A percentile compares a stretch with the other conserved stretches of the same genome.
phyloP scores from a whole-genome alignment of 2,888 invertebrate genomes.

The Drosophila borealis region DNA sequence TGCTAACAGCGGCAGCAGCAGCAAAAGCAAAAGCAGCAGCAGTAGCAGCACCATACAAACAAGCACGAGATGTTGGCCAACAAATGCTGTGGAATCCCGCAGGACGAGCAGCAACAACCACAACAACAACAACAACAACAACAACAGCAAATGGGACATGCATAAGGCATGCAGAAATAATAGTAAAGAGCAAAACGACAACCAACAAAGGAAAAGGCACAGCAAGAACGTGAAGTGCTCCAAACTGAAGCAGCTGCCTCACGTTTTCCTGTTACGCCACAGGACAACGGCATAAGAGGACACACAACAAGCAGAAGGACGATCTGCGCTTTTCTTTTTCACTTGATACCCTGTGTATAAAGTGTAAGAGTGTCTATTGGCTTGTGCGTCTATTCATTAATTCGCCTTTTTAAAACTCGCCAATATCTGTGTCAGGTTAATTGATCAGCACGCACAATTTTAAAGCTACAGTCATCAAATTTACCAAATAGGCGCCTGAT shows the following conservation, averaged over 20 bases:
- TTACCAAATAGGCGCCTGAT: too few relatives aligned
- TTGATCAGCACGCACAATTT: too few relatives aligned
- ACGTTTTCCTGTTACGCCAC: slow-evolving; percentile 67
- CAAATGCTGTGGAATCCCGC: slow-evolving; percentile 59
- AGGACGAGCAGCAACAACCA: slow-evolving; percentile 46
- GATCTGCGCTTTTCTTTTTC: slow-evolving; percentile 18
- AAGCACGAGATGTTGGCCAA: slow-evolving; percentile 52
- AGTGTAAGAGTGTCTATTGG: background rate
- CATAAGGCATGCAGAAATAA: slow-evolving; percentile 75
- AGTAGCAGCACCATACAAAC: slow-evolving; percentile 53
- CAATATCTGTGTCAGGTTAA: too few relatives aligned
- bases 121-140: slow-evolving; percentile 11
- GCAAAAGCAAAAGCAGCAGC: slow-evolving; percentile 38
- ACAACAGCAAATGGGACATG: slow-evolving; percentile 46
- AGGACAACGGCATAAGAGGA: slow-evolving; percentile 52
- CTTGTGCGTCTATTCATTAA: background rate
- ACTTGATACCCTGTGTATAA: background rate
- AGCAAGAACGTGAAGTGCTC: slow-evolving; percentile 61
- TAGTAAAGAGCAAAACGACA: slow-evolving; percentile 37
- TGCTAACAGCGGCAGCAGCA: slow-evolving; percentile 63
- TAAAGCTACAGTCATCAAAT: too few relatives aligned
- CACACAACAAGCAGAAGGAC: slow-evolving; percentile 34
- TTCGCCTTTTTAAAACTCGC: too few relatives aligned
- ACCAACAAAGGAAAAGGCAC: slow-evolving; percentile 29
- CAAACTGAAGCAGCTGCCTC: slow-evolving; percentile 58